Conservation (phyloP, 2,888 invertebrate genomes). For the Nemurella pictetii region DNA sequence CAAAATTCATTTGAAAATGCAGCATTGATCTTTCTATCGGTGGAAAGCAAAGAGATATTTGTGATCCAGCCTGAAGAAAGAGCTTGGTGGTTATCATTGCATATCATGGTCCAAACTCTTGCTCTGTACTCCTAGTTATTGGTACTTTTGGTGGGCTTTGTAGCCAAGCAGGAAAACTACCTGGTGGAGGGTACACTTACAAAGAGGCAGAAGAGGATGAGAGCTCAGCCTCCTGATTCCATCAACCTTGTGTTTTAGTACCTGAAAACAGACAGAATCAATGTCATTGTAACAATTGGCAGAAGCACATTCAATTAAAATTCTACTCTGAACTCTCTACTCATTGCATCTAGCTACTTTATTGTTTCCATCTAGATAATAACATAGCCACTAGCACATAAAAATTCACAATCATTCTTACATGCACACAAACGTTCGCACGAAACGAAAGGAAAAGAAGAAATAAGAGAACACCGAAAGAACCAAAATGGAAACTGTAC, state of each 20-base stretch:
- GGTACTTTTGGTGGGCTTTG: too few relatives aligned
- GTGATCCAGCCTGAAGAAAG: too few relatives aligned
- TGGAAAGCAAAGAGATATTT: too few relatives aligned
- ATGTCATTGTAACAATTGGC: neutral
- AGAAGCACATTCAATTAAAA: neutral
- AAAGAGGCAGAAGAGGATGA: conserved; percentile 93
- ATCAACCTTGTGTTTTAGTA: conserved; percentile 90
- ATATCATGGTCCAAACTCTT: too few relatives aligned
- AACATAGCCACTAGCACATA: neutral
- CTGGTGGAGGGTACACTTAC: conserved; percentile 79
- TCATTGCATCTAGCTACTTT: neutral
- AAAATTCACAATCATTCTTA: conserved; percentile 6
- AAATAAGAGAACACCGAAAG: too few relatives aligned
- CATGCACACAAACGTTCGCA: neutral
- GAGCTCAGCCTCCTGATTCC: conserved; percentile 94
- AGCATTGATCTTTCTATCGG: too few relatives aligned
- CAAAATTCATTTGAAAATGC: too few relatives aligned
- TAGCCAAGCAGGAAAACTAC: too few relatives aligned
- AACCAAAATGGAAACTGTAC: too few relatives aligned
- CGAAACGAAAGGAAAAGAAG: neutral
- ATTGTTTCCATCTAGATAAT: neutral
- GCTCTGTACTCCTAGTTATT: too few relatives aligned
- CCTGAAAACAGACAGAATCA: conserved; percentile 60
- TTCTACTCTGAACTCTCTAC: neutral
- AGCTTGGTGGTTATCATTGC: too few relatives aligned